Base-by-base conservation (phyloP, 1,140 invertebrate species). In the Drosophila novamexicana region DNA sequence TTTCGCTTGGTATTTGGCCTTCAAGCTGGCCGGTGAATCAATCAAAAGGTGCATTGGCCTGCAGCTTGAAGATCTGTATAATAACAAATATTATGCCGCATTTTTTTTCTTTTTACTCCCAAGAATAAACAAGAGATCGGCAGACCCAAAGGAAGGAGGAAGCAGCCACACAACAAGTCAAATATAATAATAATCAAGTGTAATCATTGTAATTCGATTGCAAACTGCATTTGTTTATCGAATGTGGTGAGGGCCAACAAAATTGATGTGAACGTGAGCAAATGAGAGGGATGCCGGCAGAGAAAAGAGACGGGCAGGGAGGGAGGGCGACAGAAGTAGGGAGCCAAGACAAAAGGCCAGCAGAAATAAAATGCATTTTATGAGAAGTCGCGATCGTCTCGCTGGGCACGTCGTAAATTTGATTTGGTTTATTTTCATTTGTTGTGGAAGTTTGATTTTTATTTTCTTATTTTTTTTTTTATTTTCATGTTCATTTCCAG, bases 381-480 rank as follows among this genome's bases (percentile, higher is more conserved):
- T 75, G 71, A 75, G 66, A 18, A 64, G 76, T 80, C 42, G 39
- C 45, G 65, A 56, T 63, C 75, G 67, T 70, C 63, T 62, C 57
- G 40, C 36, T 63, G 71, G 75, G 80, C 79, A 82, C 80, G 80
- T 82, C 71, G 80, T 83, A 83, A 83, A 83, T 83, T 79, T 79
- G 80, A 82, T 82, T 82, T 83, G 80, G 75, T 82, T 82, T 82
- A 83, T 82, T 82, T 83, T 74, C 80, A 83, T 71, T 82, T 82
- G 79, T 39, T 64, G 58, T 29, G 22, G 22, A 29, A 29, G 22
- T 29, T 29, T 29, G 22, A 29, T 4, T 29, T 29, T 29, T 29
- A 29, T 29, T 65, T 68, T 64, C 67, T 49, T 56, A 36, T 49
- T 69, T 67, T 74, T 14, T 14, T 68, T 73, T 34, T 40, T 36